Evolutionary conservation across 2,113 vertebrate species (phyloP).

Genomic region (Phalacrocorax carbo): DNA sequence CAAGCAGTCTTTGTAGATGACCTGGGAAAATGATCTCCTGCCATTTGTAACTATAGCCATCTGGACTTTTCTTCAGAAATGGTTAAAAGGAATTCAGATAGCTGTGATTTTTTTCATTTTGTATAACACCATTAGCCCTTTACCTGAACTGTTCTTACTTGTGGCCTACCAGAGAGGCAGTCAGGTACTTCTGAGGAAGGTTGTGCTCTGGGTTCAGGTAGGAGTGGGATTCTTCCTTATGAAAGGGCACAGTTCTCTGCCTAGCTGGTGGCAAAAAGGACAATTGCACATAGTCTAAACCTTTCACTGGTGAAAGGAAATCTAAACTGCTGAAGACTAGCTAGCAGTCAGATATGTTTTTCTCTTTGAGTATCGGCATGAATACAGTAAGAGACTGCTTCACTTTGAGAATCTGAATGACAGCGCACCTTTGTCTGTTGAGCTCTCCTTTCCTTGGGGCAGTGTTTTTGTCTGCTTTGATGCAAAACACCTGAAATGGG

Average conservation of each 20-base stretch:
- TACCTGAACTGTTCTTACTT: neutral
- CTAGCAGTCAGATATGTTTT: neutral
- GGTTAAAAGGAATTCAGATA: neutral
- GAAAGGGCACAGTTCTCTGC: neutral
- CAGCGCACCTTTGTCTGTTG: neutral
- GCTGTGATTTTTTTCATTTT: neutral
- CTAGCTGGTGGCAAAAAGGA: neutral
- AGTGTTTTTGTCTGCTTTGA: neutral
- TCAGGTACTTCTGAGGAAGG: neutral
- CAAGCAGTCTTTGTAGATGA: neutral
- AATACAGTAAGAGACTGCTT: neutral
- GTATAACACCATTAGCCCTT: neutral
- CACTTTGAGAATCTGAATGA: neutral
- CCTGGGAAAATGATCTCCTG: neutral
- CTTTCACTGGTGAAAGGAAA: neutral
- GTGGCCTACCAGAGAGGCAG: neutral
- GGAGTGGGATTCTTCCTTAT: neutral
- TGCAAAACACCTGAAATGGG: neutral
- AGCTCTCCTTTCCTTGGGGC: neutral
- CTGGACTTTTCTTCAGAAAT: neutral
- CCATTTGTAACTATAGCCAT: neutral
- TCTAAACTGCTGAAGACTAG: neutral
- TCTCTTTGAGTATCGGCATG: neutral
- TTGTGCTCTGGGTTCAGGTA: neutral
- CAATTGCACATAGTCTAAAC: accelerated